Evolutionary conservation across 2,113 vertebrate species (phyloP), one percentile per base, ranked within the genome.

Genomic region (Antigone vipio): DNA sequence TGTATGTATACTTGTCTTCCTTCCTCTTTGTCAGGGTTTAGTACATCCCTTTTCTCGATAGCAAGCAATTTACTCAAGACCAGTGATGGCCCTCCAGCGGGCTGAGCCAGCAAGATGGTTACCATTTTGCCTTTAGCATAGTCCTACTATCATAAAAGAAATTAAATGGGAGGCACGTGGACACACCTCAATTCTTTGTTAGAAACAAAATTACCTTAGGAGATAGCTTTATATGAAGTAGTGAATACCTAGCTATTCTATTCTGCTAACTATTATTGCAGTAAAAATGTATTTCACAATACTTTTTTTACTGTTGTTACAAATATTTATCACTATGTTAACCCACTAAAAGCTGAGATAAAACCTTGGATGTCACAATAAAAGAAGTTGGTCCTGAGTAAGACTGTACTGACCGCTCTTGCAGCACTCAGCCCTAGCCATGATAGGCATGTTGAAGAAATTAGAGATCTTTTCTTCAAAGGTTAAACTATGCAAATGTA

Each of bases 131-230:
- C 27, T 11, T 69, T 85, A 85, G 53, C 15, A 11, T 10, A 56
- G 17, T 58, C 60, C 49, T 76, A 30, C 34, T 55, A 11, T 62
- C 2, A 0, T 58, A 73, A 82, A 38, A 88, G 18, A 75, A 91
- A 92, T 47, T 32, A 58, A 82, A 82, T 44, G 15, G 32, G 69
- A 82, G 17, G 29, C 52, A 59, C 12, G 14, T 18, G n/a, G 52
- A 49, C 64, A 87, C 32, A 91, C 35, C 80, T 91, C 77, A 80
- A 87, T 84, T 55, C 16, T 94, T 91, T 89, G 49, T 93, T 85
- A 89, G 84, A 87, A 85, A 84, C 9, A 82, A 82, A 93, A 90
- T 44, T 16, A 66, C 9, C 17, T 53, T 26, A 40, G 9, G 21
- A 78, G 9, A 52, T 15, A 38, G 64, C 12, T 96, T 93, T 64